phyloP scores from a whole-genome alignment of 1,140 invertebrate species.

The Macrobrachium rosenbergii region DNA sequence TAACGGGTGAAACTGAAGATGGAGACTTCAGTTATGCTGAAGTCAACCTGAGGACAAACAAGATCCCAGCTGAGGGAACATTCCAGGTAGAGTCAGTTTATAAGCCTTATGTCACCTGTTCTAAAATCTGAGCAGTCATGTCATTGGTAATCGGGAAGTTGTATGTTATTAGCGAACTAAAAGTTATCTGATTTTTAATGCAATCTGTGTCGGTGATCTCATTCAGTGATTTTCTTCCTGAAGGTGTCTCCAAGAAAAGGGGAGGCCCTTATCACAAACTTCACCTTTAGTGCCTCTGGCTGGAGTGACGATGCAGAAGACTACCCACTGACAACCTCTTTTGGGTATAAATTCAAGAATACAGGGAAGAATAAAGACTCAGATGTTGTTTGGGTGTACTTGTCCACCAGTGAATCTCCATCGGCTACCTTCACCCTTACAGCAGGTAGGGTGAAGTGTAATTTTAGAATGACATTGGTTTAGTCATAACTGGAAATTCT shows the following conservation, averaged over 20 bases:
- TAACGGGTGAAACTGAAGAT: not conserved
- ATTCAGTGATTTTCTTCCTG: not conserved
- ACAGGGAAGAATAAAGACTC: not conserved
- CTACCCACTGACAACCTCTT: conserved; percentile 11
- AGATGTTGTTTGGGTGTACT: conserved; percentile 4
- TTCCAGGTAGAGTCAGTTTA: not conserved
- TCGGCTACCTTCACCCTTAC: conserved; percentile 14
- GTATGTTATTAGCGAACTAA: too few species aligned
- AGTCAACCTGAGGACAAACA: not conserved
- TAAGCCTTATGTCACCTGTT: too few species aligned
- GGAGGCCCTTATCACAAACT: conserved; percentile 34
- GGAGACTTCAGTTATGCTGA: not conserved
- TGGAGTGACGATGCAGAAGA: conserved; percentile 24
- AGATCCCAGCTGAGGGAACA: not conserved
- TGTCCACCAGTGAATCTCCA: not conserved
- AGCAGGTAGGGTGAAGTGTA: conserved; percentile 1
- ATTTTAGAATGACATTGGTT: too few species aligned
- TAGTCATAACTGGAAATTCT: too few species aligned
- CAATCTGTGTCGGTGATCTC: too few species aligned
- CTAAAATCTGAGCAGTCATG: too few species aligned
- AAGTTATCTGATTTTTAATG: too few species aligned
- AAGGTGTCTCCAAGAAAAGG: conserved; percentile 39
- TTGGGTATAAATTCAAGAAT: conserved; percentile 19
- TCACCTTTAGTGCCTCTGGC: conserved; percentile 20
- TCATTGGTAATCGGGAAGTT: too few species aligned